Evolutionary conservation across 2,113 vertebrate species (phyloP).

Genomic region (Gymnorhina tibicen): DNA sequence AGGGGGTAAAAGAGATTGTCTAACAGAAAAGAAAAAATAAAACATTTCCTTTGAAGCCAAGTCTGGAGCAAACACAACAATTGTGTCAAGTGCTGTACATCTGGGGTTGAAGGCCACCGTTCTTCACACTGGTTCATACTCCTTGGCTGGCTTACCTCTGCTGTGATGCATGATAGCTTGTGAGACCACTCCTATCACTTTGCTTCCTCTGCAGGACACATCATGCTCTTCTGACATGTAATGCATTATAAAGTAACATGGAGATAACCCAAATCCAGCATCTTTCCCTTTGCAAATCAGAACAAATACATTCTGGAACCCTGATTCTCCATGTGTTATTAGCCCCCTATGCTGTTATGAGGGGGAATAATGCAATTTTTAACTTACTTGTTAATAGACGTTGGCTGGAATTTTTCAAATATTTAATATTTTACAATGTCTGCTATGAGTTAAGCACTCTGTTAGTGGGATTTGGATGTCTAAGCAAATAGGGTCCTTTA

Average conservation of each 20-base stretch:
- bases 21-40: neutral
- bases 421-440: neutral
- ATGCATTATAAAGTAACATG: neutral
- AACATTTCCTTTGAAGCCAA: neutral
- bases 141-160: neutral
- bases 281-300: neutral
- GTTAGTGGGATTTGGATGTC: neutral
- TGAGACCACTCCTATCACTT: neutral
- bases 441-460: neutral
- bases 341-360: neutral
- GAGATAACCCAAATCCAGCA: neutral
- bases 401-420: neutral
- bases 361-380: neutral
- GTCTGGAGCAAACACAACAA: neutral
- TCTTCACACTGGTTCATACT: neutral
- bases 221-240: neutral
- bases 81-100: neutral
- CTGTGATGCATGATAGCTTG: neutral
- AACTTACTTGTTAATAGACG: neutral
- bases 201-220: neutral
- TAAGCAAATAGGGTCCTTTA: conserved; percentile 13
- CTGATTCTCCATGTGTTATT: neutral
- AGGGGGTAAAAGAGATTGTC: neutral
- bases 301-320: neutral
- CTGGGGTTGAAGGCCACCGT: neutral